Conservation (phyloP, 2,888 invertebrate species). For the Venusia cambrica region DNA sequence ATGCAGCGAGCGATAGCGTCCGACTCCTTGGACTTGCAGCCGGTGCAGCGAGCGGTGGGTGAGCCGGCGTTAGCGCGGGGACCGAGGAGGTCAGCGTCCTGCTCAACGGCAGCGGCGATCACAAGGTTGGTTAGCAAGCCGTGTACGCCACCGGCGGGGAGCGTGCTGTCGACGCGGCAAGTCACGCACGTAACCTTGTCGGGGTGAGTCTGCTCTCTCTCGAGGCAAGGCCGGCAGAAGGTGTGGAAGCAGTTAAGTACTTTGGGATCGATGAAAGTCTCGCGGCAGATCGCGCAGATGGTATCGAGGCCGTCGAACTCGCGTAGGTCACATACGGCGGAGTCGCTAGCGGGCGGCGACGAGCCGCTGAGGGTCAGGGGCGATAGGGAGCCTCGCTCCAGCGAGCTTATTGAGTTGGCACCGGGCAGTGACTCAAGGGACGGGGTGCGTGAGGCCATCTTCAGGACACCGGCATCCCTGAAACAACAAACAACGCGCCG, state of each 20-base stretch:
- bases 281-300: constrained; percentile 87
- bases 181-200: constrained; percentile 89
- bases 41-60: constrained; percentile 90
- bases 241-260: constrained; percentile 91
- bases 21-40: constrained; percentile 96
- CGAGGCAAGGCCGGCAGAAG: constrained; percentile 91
- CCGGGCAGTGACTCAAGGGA: constrained; percentile 95
- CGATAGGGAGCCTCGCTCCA: constrained; percentile 90
- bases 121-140: constrained; percentile 85
- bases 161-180: constrained; percentile 78
- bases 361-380: constrained; percentile 93
- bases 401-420: constrained; percentile 95
- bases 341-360: constrained; percentile 92
- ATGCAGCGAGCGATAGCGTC: constrained; percentile 97
- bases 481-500: constrained; percentile 63
- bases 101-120: constrained; percentile 78
- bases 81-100: constrained; percentile 75
- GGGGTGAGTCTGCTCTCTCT: constrained; percentile 84
- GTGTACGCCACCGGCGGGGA: constrained; percentile 81
- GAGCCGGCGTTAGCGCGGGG: constrained; percentile 69
- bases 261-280: constrained; percentile 87
- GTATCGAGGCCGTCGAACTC: constrained; percentile 82
- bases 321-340: constrained; percentile 89
- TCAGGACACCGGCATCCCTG: constrained; percentile 94
- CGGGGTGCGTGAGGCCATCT: constrained; percentile 96